Base-by-base conservation (phyloP, 1,140 invertebrate species). In the Harlomillsia oculata region DNA sequence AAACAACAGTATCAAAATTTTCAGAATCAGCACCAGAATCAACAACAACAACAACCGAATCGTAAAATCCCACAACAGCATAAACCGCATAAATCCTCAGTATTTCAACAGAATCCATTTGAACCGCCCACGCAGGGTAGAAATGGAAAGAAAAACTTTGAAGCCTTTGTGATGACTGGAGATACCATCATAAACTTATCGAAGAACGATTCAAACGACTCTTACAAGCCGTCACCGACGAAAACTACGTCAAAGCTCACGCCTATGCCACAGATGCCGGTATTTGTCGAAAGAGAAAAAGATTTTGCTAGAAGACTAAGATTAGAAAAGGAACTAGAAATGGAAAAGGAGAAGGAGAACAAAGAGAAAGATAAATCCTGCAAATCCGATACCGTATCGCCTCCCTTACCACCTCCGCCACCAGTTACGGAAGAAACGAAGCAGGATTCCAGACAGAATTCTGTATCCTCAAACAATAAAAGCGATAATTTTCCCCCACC, bases 101-200 rank as follows among this genome's bases (percentile, higher is more conserved):
- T 28, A 50, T 9, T 48, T 34, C 45, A 20, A 30, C n/a, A n/a
- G n/a, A n/a, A n/a, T n/a, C n/a, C n/a, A n/a, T n/a, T 48, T 32
- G 13, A 21, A 9, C 45, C 30, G 29, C 13, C 45, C 16, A 32
- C 16, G 21, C 2, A 5, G 34, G 55, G 34, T 20, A 57, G 43
- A 30, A 57, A 57, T 51, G 55, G 55, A 21, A 41, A 59, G 30
- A 57, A 60, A 32, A 64, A 64, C 43, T 93, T 87, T 73, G 91
- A 95, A 73, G 87, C 89, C 20, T 95, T 89, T 74, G 89, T 94
- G 80, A 95, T 96, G 91, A 95, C 91, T n/a, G 91, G 91, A 9
- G 90, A 95, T 69, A 76, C 92, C 59, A 94, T 95, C 71, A 76
- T 96, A 48, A 94, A 93, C 72, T 76, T 94, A 48, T 88, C 89